phyloP scores from a whole-genome alignment of 2,113 vertebrate species.

The Rhizomys pruinosus region DNA sequence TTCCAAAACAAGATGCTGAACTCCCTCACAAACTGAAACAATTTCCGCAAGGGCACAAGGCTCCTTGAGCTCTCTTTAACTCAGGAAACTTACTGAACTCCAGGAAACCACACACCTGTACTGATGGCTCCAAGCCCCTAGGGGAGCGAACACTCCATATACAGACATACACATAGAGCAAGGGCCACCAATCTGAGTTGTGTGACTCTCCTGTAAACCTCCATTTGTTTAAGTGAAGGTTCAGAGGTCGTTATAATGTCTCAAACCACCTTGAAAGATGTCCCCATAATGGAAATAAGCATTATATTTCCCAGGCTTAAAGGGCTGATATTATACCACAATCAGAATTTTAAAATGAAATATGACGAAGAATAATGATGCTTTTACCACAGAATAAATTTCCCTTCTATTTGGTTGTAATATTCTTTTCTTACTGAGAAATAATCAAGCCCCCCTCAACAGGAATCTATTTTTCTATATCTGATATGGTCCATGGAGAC shows the following conservation, averaged over 20 bases:
- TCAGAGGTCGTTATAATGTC: background rate
- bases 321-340: background rate
- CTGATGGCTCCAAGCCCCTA: background rate
- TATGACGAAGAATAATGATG: constrained; percentile 43
- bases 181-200: background rate
- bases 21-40: constrained; percentile 69
- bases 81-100: constrained; percentile 71
- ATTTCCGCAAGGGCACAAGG: constrained; percentile 64
- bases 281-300: background rate
- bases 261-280: background rate
- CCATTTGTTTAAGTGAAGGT: background rate
- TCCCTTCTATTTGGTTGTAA: constrained; percentile 68
- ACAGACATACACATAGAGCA: background rate
- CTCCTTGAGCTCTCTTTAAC: constrained; percentile 70
- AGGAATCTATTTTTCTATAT: constrained; percentile 53
- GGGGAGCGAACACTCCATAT: background rate
- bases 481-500: constrained; percentile 63
- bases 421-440: constrained; percentile 75
- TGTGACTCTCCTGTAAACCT: background rate
- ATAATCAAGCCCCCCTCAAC: constrained; percentile 76
- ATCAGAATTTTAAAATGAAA: constrained; percentile 33
- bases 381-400: constrained; percentile 69
- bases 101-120: constrained; percentile 42
- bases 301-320: background rate
- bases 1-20: constrained; percentile 72